Evolutionary conservation across 2,888 invertebrate genomes (phyloP), one percentile per base, ranked within the genome.

Genomic region (Brachyptera risi): DNA sequence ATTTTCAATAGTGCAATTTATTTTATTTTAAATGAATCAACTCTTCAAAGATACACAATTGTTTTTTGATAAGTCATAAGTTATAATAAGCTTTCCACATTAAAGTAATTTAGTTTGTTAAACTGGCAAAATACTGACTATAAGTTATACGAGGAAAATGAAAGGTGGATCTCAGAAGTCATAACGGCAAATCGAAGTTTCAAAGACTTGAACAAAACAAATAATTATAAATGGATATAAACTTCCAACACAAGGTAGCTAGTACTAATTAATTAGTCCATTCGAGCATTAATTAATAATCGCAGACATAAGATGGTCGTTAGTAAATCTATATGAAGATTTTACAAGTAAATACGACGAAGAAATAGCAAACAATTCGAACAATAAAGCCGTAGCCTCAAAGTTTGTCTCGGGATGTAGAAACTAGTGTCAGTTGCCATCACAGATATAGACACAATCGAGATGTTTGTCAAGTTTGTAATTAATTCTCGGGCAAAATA

Each of bases 141-240:
- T n/a, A n/a, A n/a, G n/a, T n/a, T n/a, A n/a, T n/a, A n/a, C n/a
- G n/a, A n/a, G n/a, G n/a, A n/a, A n/a, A n/a, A n/a, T n/a, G n/a
- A n/a, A n/a, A n/a, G n/a, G n/a, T n/a, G 21, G 42, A 42, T 19
- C 17, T 42, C 42, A 19, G 42, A 19, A 42, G 42, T 21, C 27
- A 26, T 24, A 27, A 27, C 50, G 17, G 31, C 54, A 54, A 54
- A 54, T 54, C 54, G 54, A 54, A 54, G 54, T 54, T 54, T 54
- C 54, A 21, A 19, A 54, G 23, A 47, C 21, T 47, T n/a, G 19
- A 54, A 54, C 54, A 35, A 54, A 54, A 54, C 54, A 54, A 54
- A 54, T 54, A 54, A 54, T 54, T 54, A 47, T 54, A 35, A 54
- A 54, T 54, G 35, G 35, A 54, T n/a, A n/a, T 54, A 54, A 54